Evolutionary conservation across 2,888 invertebrate species (phyloP), one percentile per base, ranked within the genome.

Genomic region (Eutolmus rufibarbis): DNA sequence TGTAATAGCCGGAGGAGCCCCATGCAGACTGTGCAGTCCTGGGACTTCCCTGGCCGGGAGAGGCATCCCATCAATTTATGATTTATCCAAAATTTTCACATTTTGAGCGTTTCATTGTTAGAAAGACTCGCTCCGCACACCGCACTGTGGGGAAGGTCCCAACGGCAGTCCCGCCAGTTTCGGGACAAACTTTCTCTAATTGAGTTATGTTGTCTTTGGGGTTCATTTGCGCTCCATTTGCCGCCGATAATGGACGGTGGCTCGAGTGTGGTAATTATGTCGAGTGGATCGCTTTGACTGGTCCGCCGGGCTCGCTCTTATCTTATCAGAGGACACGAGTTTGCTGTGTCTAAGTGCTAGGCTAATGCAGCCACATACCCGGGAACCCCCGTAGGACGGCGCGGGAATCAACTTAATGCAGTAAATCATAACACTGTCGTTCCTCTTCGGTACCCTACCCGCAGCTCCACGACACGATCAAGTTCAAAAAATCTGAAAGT

Each of bases 231-330:
- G 78, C 78, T 14, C 78, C 78, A 78, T 78, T 78, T 78, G 28
- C 78, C 43, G 46, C 40, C 78, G 43, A 28, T 78, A 78, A 78
- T 78, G 37, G 78, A 78, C 40, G 66, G 66, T 66, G 78, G 46
- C 40, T 78, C 46, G 46, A 78, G 78, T 78, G 78, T 46, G 46
- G 46, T 78, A 78, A 78, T 78, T 78, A 78, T 78, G 78, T 78
- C 5, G 78, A 78, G 78, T 28, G 78, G 78, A 40, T 78, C 78
- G 78, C 40, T 78, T 78, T 43, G 78, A 78, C 19, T 78, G 23
- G 14, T 46, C 78, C 14, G 76, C 40, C 23, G 14, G 34, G 31
- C 76, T n/a, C 19, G 19, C 40, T 28, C 40, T 28, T 78, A 78
- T 78, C 78, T 78, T 78, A 78, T 78, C 78, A 43, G 78, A 86